Conservation (phyloP, 1,140 invertebrate genomes). For the Epicauta chinensis region DNA sequence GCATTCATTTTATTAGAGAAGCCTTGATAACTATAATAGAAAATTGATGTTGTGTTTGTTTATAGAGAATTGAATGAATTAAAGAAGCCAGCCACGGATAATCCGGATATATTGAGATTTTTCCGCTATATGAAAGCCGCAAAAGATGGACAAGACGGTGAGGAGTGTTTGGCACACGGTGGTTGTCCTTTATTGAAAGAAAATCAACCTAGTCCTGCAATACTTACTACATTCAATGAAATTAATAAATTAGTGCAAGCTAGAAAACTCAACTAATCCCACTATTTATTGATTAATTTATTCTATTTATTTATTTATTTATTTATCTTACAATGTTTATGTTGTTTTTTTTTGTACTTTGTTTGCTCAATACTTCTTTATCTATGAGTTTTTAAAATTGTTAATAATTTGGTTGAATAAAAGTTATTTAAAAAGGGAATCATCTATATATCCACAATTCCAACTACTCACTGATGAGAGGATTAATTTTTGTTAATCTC, state of each 20-base stretch:
- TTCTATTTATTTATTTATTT: constrained; percentile 19
- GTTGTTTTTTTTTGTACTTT: background rate
- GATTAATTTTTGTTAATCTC: too few species aligned
- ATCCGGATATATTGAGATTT: constrained; percentile 76
- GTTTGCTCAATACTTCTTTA: background rate
- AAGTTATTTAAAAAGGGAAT: too few species aligned
- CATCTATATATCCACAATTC: too few species aligned
- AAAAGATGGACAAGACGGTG: constrained; percentile 74
- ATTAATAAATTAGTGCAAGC: constrained; percentile 80
- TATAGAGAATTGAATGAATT: constrained; percentile 74
- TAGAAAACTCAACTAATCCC: constrained; percentile 45
- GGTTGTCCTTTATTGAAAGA: constrained; percentile 49
- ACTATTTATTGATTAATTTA: too few species aligned
- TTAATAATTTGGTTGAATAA: too few species aligned
- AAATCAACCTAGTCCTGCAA: constrained; percentile 61
- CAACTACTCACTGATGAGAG: too few species aligned
- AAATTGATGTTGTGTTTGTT: constrained; percentile 19
- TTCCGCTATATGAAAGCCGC: constrained; percentile 85
- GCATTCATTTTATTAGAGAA: too few species aligned
- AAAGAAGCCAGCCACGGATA: constrained; percentile 71
- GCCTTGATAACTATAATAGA: too few species aligned
- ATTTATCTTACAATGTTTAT: background rate
- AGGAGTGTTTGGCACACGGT: constrained; percentile 55
- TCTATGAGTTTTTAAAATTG: background rate
- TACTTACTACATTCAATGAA: constrained; percentile 77